Base-by-base conservation (phyloP, 1,140 invertebrate species). In the Xylocopa sonorina region DNA sequence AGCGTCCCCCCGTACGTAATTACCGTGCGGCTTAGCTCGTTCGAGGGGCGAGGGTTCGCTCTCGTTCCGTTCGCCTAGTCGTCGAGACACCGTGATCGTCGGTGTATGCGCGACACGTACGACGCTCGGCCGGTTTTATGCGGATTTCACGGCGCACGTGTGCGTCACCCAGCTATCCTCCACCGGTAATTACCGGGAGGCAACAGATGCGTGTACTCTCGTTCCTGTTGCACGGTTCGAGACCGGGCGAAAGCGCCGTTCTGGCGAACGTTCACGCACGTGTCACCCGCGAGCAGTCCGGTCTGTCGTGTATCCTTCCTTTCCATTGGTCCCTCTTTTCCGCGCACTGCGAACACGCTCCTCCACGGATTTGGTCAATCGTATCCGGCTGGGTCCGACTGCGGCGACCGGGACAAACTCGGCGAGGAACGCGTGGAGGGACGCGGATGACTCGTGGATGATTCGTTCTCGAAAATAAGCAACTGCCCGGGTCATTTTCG, bases 1-100 rank as follows among this genome's bases (percentile, higher is more conserved):
- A 86, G 63, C 74, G 72, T 84, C 78, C 80, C 83, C 83, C 82
- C 85, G n/a, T 86, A 77, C 67, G 80, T 87, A 86, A 87, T 88
- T 86, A 82, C 75, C 71, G 77, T 69, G 80, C 77, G 68, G 82
- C 76, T 85, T 77, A 77, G 62, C 64, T n/a, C 62, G 67, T 78
- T 84, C 77, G 67, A 87, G 81, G n/a, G 67, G 66, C 57, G 78
- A 77, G 81, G 78, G 73, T 62, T 80, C 50, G n/a, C 12, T 67
- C 18, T 9, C 10, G 73, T 77, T 73, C 55, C 46, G 75, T 83
- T 74, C 63, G 64, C 63, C 75, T 79, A 79, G 63, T 66, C 62
- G 18, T 3, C 10, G n/a, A 46, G 24, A 53, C 32, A 53, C 32
- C 46, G 34, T 34, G 46, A 71, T 71, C 71, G 62, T 68, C 51